Conservation (phyloP, 2,888 invertebrate genomes). For the Dinocampus coccinellae region DNA sequence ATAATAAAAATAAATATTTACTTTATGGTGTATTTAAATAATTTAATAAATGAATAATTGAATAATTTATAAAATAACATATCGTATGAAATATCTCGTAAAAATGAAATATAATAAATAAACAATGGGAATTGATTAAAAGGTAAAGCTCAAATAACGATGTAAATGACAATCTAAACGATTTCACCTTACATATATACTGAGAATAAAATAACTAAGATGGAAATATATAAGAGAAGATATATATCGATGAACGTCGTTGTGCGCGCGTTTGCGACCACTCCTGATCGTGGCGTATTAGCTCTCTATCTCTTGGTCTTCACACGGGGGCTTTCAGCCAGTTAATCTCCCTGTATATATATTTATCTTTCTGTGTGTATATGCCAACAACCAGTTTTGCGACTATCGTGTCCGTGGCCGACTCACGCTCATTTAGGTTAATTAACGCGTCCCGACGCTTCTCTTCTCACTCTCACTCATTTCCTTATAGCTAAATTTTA, state of each 20-base stretch:
- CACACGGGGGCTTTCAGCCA: not conserved
- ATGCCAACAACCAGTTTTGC: slow-evolving; percentile 20
- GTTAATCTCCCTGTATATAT: not conserved
- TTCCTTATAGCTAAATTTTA: slow-evolving; percentile 8
- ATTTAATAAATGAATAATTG: too few relatives aligned
- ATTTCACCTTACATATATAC: not conserved
- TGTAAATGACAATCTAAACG: slow-evolving; percentile 13
- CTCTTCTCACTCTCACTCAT: slow-evolving; percentile 17
- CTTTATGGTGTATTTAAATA: too few relatives aligned
- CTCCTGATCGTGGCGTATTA: not conserved
- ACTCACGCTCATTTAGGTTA: slow-evolving; percentile 29
- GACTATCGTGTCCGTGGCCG: slow-evolving; percentile 13
- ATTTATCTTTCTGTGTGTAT: not conserved
- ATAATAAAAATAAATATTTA: too few relatives aligned
- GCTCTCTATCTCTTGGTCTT: not conserved
- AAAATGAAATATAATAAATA: not conserved
- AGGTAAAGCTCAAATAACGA: not conserved
- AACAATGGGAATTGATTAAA: not conserved
- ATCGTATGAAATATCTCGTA: too few relatives aligned
- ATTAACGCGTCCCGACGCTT: slow-evolving; percentile 19
- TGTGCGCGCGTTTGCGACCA: not conserved
- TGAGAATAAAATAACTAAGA: not conserved
- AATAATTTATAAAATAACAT: too few relatives aligned
- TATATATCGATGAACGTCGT: not conserved
- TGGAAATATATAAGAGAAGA: not conserved